A percentile compares a stretch with the other conserved stretches of the same genome.
phyloP scores from a whole-genome alignment of 2,113 vertebrate species.

The Atherinomorus stipes region DNA sequence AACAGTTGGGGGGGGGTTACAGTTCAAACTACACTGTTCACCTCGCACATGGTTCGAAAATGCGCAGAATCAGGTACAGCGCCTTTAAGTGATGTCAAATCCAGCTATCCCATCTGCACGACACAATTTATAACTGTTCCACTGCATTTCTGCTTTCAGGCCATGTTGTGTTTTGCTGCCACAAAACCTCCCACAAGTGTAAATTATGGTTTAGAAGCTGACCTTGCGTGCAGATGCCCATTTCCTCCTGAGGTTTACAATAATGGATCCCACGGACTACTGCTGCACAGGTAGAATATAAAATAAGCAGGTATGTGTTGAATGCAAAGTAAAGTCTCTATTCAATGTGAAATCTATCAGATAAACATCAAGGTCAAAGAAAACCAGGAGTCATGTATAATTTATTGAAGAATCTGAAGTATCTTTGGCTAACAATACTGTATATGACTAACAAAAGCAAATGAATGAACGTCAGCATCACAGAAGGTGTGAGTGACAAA shows the following conservation, averaged over 20 bases:
- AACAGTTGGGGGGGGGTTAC: no score
- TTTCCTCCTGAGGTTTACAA: slow-evolving; percentile 9
- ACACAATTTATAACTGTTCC: not conserved
- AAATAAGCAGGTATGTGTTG: not conserved
- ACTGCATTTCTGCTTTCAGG: not conserved
- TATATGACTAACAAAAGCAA: slow-evolving; percentile 1
- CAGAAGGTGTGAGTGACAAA: slow-evolving; percentile 9
- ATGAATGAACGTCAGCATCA: not conserved
- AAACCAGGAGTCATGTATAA: slow-evolving; percentile 2
- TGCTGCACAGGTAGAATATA: slow-evolving; percentile 11
- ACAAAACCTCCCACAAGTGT: not conserved
- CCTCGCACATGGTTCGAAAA: no score
- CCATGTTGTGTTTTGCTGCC: not conserved
- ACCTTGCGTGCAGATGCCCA: slow-evolving; percentile 27
- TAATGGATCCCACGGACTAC: slow-evolving; percentile 5
- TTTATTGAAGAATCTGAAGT: not conserved
- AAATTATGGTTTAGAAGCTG: slow-evolving; percentile 19
- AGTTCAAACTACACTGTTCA: no score
- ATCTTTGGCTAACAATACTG: not conserved
- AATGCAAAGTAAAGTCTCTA: slow-evolving; percentile 1
- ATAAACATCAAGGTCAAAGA: not conserved
- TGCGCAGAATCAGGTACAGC: no score
- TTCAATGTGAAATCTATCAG: not conserved
- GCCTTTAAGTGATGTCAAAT: slow-evolving; percentile 3
- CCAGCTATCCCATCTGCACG: not conserved